Base-by-base conservation (phyloP, 2,888 invertebrate genomes). In the Scaptomyza polygonia region DNA sequence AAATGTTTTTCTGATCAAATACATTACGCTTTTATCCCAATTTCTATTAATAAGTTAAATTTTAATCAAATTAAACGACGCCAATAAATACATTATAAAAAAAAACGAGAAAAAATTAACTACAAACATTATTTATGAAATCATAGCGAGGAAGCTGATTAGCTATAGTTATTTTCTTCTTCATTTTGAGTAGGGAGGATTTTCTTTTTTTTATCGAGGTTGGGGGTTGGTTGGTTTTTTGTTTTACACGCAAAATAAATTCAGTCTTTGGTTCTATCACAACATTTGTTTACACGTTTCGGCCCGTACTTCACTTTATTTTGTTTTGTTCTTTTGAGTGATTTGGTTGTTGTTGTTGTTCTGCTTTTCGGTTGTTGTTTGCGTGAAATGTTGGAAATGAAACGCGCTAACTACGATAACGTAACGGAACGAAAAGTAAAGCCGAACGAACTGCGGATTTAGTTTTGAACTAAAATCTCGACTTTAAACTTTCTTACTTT, bases 201-300 rank as follows among this genome's bases (percentile, higher is more conserved):
- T 30, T 27, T 45, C n/a, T 45, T 45, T 45, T 11, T 16, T 45
- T 29, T 8, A 36, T 72, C n/a, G 47, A 34, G 53, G 67, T 42
- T 7, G 36, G 62, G 42, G 36, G 21, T 11, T 47, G 75, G 64
- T n/a, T 32, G 25, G 25, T 53, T 36, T 30, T 76, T 56, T 58
- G 56, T 85, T 86, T 80, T 86, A 84, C 88, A 84, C 87, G 87
- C 84, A 86, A 90, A 90, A 89, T 84, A 88, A 90, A 91, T 91
- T 91, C 91, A 91, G 91, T 91, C 91, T 91, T 91, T 91, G 91
- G 91, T 90, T 91, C 90, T 91, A 91, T 91, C 91, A 91, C 91
- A 91, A 91, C 91, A 91, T 91, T 91, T 91, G 91, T 91, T 91
- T 90, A 91, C 91, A 91, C 91, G 90, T 89, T 91, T 80, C 83